Evolutionary conservation across 2,888 invertebrate genomes (phyloP).

Genomic region (Epinotia nisella): DNA sequence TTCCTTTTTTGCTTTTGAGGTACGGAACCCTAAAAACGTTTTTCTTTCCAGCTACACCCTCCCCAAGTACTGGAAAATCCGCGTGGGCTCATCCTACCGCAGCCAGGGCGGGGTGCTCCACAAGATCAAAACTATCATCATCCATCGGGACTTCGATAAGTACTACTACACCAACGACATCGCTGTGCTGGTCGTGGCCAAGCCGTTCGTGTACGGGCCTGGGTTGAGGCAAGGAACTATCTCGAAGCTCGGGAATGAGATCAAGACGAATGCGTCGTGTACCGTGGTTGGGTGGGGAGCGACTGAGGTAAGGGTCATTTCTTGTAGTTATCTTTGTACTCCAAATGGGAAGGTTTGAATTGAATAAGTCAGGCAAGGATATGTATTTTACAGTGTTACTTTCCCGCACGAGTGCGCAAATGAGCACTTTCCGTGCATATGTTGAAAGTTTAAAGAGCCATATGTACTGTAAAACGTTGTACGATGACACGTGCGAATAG

Average conservation of each 20-base stretch:
- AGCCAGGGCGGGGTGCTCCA: constrained; percentile 67
- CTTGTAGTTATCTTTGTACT: background rate
- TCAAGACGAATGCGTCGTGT: constrained; percentile 63
- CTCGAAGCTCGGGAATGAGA: constrained; percentile 66
- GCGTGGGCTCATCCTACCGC: constrained; percentile 74
- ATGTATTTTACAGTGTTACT: no score
- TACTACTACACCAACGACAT: constrained; percentile 72
- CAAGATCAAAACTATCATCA: constrained; percentile 67
- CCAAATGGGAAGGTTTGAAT: no score
- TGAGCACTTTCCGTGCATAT: no score
- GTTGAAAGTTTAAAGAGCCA: no score
- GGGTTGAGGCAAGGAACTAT: constrained; percentile 72
- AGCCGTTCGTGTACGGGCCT: constrained; percentile 60
- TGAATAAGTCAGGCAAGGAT: no score
- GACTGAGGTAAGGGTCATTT: constrained; percentile 59
- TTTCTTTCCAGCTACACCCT: constrained; percentile 64
- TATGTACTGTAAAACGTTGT: no score
- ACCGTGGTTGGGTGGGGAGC: constrained; percentile 77
- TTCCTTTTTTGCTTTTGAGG: no score
- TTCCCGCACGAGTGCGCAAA: no score
- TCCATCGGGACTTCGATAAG: constrained; percentile 68
- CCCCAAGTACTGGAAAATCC: constrained; percentile 71
- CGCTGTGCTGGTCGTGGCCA: constrained; percentile 65
- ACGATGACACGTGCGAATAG: no score
- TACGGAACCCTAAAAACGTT: no score